Evolutionary conservation across 2,797 vertebrate genomes (phyloP).

Genomic region (Arrhamphus sclerolepis): DNA sequence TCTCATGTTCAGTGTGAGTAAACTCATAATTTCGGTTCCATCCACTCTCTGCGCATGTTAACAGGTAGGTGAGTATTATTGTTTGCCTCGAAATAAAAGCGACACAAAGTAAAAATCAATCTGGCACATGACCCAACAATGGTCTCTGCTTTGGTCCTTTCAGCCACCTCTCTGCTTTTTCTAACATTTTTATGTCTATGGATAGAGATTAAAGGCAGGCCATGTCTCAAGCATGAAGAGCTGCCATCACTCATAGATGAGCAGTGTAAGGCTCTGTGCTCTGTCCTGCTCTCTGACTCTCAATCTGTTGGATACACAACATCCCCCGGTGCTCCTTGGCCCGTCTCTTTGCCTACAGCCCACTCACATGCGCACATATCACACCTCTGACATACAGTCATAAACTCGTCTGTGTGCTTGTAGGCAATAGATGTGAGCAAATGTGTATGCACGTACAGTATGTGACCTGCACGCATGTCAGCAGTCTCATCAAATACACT

Average conservation of each 20-base stretch:
- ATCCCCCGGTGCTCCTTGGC: constrained; percentile 58
- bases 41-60: constrained; percentile 41
- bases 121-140: constrained; percentile 52
- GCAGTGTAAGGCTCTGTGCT: constrained; percentile 63
- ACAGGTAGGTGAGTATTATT: constrained; percentile 51
- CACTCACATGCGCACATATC: constrained; percentile 28
- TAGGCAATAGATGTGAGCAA: constrained; percentile 27
- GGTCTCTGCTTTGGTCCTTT: constrained; percentile 45
- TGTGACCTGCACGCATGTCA: constrained; percentile 49
- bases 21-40: constrained; percentile 39
- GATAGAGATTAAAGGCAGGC: constrained; percentile 75
- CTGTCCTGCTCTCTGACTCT: constrained; percentile 40
- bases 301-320: constrained; percentile 46
- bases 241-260: constrained; percentile 71
- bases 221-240: constrained; percentile 62
- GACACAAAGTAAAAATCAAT: constrained; percentile 72
- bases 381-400: constrained; percentile 61
- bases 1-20: constrained; percentile 43
- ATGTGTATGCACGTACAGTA: constrained; percentile 32
- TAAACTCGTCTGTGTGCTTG: constrained; percentile 32
- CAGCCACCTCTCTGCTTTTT: constrained; percentile 49
- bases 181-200: constrained; percentile 67
- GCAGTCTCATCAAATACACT: constrained; percentile 70
- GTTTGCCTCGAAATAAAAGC: constrained; percentile 67
- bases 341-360: constrained; percentile 50